Conservation (phyloP, 2,888 invertebrate species). For the Anoncus sp. region DNA sequence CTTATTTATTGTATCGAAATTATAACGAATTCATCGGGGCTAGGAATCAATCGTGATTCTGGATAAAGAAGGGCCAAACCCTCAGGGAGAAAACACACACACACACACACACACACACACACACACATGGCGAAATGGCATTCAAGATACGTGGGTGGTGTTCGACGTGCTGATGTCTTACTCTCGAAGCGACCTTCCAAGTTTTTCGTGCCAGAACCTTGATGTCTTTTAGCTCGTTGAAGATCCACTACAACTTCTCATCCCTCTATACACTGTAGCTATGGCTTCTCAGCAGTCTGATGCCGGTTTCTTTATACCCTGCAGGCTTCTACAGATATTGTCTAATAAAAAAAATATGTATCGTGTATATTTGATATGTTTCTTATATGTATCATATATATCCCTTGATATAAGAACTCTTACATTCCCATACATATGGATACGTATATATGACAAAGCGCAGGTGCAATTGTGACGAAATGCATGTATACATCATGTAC, state of each 20-base stretch:
- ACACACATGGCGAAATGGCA: conserved; percentile 4
- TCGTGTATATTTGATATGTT: conserved; percentile 17
- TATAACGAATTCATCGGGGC: background rate
- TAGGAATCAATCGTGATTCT: background rate
- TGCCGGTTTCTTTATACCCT: conserved; percentile 17
- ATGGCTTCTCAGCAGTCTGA: conserved; percentile 41
- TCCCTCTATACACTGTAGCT: no score
- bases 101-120: background rate
- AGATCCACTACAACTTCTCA: conserved; percentile 28
- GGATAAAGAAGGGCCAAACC: background rate
- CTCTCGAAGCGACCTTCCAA: conserved; percentile 38
- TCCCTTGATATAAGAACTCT: background rate
- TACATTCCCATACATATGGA: background rate
- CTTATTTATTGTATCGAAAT: background rate
- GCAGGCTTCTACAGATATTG: conserved; percentile 25
- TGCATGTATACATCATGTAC: background rate
- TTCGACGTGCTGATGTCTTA: conserved; percentile 36
- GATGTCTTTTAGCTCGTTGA: conserved; percentile 14
- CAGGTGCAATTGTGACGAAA: conserved; percentile 26
- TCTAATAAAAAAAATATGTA: conserved; percentile 39
- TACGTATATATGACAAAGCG: background rate
- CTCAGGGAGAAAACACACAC: conserved; percentile 2
- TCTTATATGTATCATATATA: conserved; percentile 16
- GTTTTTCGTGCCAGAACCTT: conserved; percentile 46
- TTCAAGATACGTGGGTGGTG: conserved; percentile 9